Base-by-base conservation (phyloP, 1,140 invertebrate genomes). In the Lineus longissimus region DNA sequence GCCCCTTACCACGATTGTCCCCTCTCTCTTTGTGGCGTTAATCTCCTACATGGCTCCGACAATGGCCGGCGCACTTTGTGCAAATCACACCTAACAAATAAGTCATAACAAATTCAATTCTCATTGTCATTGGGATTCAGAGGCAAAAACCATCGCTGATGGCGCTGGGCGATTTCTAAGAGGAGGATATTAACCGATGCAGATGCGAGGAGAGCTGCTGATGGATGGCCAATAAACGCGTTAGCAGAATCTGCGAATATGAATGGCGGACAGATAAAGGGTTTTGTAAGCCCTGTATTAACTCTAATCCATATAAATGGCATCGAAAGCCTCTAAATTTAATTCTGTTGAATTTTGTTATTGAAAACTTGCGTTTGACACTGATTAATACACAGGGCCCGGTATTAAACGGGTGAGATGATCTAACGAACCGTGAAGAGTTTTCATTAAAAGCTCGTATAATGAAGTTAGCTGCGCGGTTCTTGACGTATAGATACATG, bases 341-440 rank as follows among this genome's bases (percentile, higher is more conserved):
- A 51, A 51, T 51, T 51, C 47, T 51, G 47, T 51, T 51, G 47
- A 51, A 51, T 51, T 51, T 51, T 51, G 47, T 51, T 51, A 51
- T 51, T 51, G 47, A 51, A 51, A 51, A 51, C 19, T n/a, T 4
- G 6, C 25, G 47, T 51, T 7, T 51, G 47, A 51, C 47, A 51
- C 47, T 51, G 47, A 51, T 51, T 19, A 27, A 51, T 51, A 23
- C 25, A 23, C 6, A 15, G 15, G 6, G 6, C n/a, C 4, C 6
- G 6, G n/a, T n/a, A 51, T 51, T 51, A n/a, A 51, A 6, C 9
- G 47, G 25, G 4, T n/a, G n/a, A 51, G 47, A 51, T 6, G 25
- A 4, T 36, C 33, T 7, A 36, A 36, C 15, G 33, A 36, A 36
- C 6, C 33, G 33, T 7, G 33, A 36, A 15, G 15, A 36, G 33